Base-by-base conservation (phyloP, 2,797 vertebrate genomes). In the Gymnoscopelus braueri region DNA sequence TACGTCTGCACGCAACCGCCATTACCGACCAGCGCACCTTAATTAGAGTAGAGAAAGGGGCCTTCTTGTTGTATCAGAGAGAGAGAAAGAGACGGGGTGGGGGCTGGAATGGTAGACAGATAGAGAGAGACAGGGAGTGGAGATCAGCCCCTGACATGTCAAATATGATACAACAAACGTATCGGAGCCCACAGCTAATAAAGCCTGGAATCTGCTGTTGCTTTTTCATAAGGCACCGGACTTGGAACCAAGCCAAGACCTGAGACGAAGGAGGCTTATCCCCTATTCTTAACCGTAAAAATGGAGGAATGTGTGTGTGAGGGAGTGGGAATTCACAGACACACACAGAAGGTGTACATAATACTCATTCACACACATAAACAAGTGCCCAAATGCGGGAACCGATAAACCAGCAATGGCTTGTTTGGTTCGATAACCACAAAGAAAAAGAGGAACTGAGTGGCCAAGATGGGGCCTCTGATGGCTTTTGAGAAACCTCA, bases 1-100 rank as follows among this genome's bases (percentile, higher is more conserved):
- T 54, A 68, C 14, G 87, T 91, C 91, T 91, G 92, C 93, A 94
- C 88, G 84, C 91, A 92, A 91, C 78, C 76, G 51, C 84, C 82
- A 87, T 93, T 86, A 92, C 39, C 39, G 91, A 82, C 87, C 86
- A 83, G 87, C 54, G 65, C 80, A 80, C 72, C 80, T 82, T 84
- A 84, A 81, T 89, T 83, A 66, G 71, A 81, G 71, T 32, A 58
- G 61, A 80, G 86, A 82, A 82, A 84, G 78, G 39, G 79, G 60
- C 65, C 70, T 64, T 81, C 82, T 86, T 89, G 80, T 83, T 88
- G 80, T 81, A 26, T n/a, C 51, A 56, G 29, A 53, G 63, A 63
- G 60, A 67, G 65, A 26, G 10, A 14, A 26, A 55, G 54, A 11
- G 14, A 26, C 32, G 15, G 39, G 24, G 8, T 19, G 44, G 6